Conservation (phyloP, 2,888 invertebrate species). For the Heteropelma amictum region DNA sequence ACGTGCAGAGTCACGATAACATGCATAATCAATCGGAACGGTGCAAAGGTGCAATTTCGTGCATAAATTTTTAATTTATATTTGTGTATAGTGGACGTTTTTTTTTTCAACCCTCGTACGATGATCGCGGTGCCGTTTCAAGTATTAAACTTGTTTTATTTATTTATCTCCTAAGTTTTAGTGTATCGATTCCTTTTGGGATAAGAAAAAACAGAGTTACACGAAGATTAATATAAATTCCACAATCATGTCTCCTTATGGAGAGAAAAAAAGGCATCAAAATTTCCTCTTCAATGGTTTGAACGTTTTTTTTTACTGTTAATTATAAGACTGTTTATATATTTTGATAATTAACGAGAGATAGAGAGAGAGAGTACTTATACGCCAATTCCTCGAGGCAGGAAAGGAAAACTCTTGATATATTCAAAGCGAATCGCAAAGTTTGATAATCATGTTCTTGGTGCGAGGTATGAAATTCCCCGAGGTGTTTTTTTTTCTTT, state of each 20-base stretch:
- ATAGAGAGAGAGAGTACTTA: too few relatives aligned
- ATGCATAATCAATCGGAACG: neutral
- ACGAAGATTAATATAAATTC: too few relatives aligned
- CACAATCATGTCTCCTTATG: too few relatives aligned
- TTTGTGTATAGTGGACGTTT: neutral
- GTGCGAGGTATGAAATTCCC: too few relatives aligned
- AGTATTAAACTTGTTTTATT: conserved; percentile 41
- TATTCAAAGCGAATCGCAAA: neutral
- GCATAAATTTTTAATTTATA: neutral
- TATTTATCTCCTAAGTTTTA: conserved; percentile 35
- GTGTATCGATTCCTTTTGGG: conserved; percentile 1
- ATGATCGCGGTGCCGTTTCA: conserved; percentile 28
- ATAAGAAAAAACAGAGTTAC: neutral
- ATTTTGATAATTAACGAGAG: conserved; percentile 32
- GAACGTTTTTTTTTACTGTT: conserved; percentile 36
- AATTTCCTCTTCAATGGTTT: conserved; percentile 40
- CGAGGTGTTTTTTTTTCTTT: too few relatives aligned
- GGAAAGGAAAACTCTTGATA: neutral
- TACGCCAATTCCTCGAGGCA: conserved; percentile 3
- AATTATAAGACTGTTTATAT: conserved; percentile 44
- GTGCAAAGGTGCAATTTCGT: conserved; percentile 5
- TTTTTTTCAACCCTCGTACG: conserved; percentile 11
- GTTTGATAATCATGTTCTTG: neutral
- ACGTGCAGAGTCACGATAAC: neutral
- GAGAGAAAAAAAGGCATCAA: too few relatives aligned